These are phyloP conservation scores for Fistularia tabacaria DNA, from an alignment of 2,797 vertebrate genomes.

Conservation along the genomic window DNA sequence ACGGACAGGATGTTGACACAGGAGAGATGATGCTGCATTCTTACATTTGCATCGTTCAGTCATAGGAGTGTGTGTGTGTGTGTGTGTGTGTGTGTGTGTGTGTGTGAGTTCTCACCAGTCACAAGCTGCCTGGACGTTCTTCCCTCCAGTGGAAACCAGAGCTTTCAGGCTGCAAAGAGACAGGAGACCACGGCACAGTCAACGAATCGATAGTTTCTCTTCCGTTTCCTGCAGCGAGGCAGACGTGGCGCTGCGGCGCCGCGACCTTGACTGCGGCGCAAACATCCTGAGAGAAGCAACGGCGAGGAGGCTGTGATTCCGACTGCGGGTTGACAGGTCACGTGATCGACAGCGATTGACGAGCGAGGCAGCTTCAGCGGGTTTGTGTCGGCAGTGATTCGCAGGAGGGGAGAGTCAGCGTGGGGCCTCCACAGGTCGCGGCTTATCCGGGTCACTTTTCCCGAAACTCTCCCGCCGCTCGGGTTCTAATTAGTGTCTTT, in stretches of 20 bases:
- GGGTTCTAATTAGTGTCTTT: slow-evolving; percentile 72
- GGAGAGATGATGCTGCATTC: too few species aligned
- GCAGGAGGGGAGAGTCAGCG: too few species aligned
- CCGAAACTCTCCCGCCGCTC: slow-evolving; percentile 48
- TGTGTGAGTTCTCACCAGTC: slow-evolving; percentile 86
- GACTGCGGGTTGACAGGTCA: too few species aligned
- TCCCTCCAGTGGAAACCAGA: slow-evolving; percentile 92
- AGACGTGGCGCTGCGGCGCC: too few species aligned
- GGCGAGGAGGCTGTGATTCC: too few species aligned
- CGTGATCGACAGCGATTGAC: too few species aligned
- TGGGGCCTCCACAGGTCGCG: too few species aligned
- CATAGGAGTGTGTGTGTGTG: background rate
- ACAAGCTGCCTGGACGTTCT: slow-evolving; percentile 96
- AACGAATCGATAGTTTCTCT: slow-evolving; percentile 69
- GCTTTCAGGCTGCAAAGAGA: slow-evolving; percentile 87
- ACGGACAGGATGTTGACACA: background rate
- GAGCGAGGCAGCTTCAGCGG: too few species aligned
- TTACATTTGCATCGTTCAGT: background rate
- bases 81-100: background rate
- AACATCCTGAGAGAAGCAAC: slow-evolving; percentile 21
- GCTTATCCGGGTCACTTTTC: too few species aligned
- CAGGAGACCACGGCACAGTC: slow-evolving; percentile 59
- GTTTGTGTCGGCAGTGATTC: too few species aligned
- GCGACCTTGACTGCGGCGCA: slow-evolving; percentile 36
- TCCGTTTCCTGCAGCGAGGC: slow-evolving; percentile 36